Percentiles rank a stretch among this genome's conserved stretches.
These are phyloP conservation scores for Shinisaurus crocodilurus DNA, from an alignment of 2,113 vertebrate species.

Conservation along the genomic window DNA sequence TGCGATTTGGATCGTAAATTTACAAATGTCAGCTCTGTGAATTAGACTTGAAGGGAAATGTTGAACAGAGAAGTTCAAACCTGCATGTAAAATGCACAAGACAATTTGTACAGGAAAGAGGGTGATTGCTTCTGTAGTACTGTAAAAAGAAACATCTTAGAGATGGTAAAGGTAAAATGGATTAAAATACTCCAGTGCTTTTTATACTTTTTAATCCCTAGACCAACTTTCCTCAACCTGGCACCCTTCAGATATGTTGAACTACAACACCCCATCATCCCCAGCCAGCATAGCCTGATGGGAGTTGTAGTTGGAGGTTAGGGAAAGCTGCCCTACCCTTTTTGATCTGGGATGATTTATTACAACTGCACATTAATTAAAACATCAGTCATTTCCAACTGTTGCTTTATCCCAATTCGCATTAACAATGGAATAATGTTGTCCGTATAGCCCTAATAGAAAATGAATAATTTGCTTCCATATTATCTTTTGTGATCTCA, in stretches of 20 bases:
- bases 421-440: too few relatives aligned
- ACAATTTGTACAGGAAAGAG: constrained; percentile 52
- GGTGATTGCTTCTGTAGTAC: constrained; percentile 26
- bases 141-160: constrained; percentile 1
- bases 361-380: not conserved
- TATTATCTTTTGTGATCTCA: not conserved
- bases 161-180: constrained; percentile 34
- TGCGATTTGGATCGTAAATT: constrained; percentile 50
- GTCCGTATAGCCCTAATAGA: not conserved
- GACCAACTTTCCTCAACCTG: too few relatives aligned
- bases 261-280: too few relatives aligned
- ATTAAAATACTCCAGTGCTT: constrained; percentile 31
- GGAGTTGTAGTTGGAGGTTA: too few relatives aligned
- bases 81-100: constrained; percentile 52
- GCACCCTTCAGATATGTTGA: too few relatives aligned
- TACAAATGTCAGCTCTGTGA: constrained; percentile 48
- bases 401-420: not conserved
- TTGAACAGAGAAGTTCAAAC: constrained; percentile 45
- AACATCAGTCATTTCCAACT: constrained; percentile 8
- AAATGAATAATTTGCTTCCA: not conserved
- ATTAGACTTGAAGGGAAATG: constrained; percentile 63
- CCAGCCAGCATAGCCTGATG: too few relatives aligned
- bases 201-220: constrained; percentile 18
- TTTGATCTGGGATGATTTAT: constrained; percentile 22
- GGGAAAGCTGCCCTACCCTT: not conserved